Percentiles rank a stretch among this genome's conserved stretches.
Evolutionary conservation across 2,888 invertebrate genomes (phyloP).

Genomic region (Malthinus flaveolus): DNA sequence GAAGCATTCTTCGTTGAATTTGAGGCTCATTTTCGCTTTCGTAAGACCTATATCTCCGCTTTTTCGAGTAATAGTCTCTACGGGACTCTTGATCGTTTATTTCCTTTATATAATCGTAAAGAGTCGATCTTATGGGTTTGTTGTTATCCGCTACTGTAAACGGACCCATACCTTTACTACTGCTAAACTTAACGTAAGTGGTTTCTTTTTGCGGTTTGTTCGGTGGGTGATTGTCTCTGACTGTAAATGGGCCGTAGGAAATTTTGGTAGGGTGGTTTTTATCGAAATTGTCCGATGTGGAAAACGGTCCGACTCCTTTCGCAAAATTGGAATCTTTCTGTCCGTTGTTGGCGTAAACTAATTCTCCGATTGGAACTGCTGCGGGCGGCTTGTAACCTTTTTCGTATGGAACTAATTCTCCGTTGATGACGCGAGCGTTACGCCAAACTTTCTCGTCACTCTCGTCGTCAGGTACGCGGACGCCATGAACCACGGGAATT

Average conservation of each 20-base stretch:
- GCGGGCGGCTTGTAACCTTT: slow-evolving; percentile 69
- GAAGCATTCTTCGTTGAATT: slow-evolving; percentile 73
- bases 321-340: slow-evolving; percentile 14
- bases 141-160: slow-evolving; percentile 67
- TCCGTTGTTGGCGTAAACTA: slow-evolving; percentile 55
- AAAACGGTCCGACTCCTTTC: slow-evolving; percentile 60
- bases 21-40: slow-evolving; percentile 56
- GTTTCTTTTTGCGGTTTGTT: slow-evolving; percentile 33
- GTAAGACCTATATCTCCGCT: slow-evolving; percentile 51
- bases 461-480: slow-evolving; percentile 82
- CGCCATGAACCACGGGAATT: slow-evolving; percentile 79
- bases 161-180: slow-evolving; percentile 60
- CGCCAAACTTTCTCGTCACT: slow-evolving; percentile 81
- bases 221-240: slow-evolving; percentile 57
- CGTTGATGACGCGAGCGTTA: slow-evolving; percentile 86
- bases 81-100: slow-evolving; percentile 68
- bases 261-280: slow-evolving; percentile 48
- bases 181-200: slow-evolving; percentile 38
- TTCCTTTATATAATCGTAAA: slow-evolving; percentile 68
- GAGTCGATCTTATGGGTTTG: slow-evolving; percentile 60
- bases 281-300: slow-evolving; percentile 64
- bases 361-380: slow-evolving; percentile 62
- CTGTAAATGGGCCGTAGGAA: slow-evolving; percentile 61
- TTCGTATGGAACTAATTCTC: slow-evolving; percentile 76
- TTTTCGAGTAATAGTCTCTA: slow-evolving; percentile 62